Conservation (phyloP, 2,888 invertebrate genomes). For the Tetheella fluctuosa region DNA sequence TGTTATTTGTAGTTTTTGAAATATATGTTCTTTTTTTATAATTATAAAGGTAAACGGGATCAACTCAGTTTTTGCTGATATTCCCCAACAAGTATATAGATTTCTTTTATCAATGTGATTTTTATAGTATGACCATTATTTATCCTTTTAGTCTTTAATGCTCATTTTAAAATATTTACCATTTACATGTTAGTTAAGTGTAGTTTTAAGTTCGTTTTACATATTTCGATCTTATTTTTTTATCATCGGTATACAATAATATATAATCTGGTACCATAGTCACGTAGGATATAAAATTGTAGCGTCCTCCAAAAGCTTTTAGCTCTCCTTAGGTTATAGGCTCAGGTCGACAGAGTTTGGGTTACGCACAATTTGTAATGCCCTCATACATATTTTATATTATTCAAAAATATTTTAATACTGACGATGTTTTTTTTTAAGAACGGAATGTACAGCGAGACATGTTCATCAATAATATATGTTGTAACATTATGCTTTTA, state of each 20-base stretch:
- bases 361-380: constrained; percentile 71
- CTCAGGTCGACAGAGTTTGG: constrained; percentile 48
- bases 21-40: constrained; percentile 60
- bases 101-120: constrained; percentile 69
- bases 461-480: constrained; percentile 50
- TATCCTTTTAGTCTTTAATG: constrained; percentile 79
- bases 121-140: constrained; percentile 75
- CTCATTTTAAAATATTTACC: constrained; percentile 81
- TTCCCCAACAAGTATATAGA: constrained; percentile 49
- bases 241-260: constrained; percentile 45
- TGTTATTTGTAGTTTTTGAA: constrained; percentile 73
- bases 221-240: constrained; percentile 59
- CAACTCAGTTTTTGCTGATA: constrained; percentile 59
- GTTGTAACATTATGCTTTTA: constrained; percentile 55
- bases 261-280: constrained; percentile 65
- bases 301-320: constrained; percentile 54
- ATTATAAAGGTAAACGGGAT: constrained; percentile 57
- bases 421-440: constrained; percentile 36
- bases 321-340: constrained; percentile 56
- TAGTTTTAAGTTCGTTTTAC: constrained; percentile 70
- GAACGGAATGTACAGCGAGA: constrained; percentile 52
- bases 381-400: constrained; percentile 32
- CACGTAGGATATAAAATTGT: constrained; percentile 51
- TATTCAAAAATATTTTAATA: constrained; percentile 36
- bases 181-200: constrained; percentile 73